Evolutionary conservation across 2,888 invertebrate genomes (phyloP).

Genomic region (Copidosoma aretas): DNA sequence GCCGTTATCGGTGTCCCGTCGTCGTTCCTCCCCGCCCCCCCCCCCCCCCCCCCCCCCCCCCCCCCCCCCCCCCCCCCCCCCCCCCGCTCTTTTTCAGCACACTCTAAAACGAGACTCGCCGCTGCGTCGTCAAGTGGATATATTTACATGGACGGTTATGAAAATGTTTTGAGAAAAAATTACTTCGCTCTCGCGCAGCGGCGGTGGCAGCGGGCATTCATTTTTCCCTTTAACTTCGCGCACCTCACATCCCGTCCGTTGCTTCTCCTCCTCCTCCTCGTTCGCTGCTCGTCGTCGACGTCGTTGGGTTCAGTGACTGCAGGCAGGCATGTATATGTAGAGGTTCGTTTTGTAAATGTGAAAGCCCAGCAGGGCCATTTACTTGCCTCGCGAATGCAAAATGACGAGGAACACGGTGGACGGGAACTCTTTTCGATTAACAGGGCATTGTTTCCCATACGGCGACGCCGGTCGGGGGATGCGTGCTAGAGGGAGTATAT

Average conservation of each 20-base stretch:
- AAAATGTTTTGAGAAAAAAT: background rate
- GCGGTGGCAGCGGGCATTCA: background rate
- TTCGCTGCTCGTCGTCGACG: slow-evolving; percentile 19
- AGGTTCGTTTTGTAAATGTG: slow-evolving; percentile 11
- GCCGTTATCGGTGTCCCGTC: too few species aligned
- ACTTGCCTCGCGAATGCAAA: slow-evolving; percentile 30
- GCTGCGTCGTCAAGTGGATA: too few species aligned
- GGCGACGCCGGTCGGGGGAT: background rate
- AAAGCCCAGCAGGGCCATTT: slow-evolving; percentile 21
- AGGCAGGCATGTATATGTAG: too few species aligned
- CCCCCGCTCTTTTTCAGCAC: background rate
- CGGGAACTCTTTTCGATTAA: slow-evolving; percentile 49
- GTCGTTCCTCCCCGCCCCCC: too few species aligned
- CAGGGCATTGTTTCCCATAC: slow-evolving; percentile 41
- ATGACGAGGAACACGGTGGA: slow-evolving; percentile 25
- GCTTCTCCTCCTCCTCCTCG: too few species aligned
- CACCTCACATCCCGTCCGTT: background rate
- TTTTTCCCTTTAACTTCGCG: slow-evolving; percentile 8
- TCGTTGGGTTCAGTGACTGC: too few species aligned
- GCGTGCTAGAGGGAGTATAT: too few species aligned
- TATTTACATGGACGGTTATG: background rate
- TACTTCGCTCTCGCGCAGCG: background rate
- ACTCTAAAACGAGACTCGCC: background rate
- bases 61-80: too few species aligned
- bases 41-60: too few species aligned